phyloP scores from a whole-genome alignment of 1,140 invertebrate genomes.

The Sinonovacula constricta region DNA sequence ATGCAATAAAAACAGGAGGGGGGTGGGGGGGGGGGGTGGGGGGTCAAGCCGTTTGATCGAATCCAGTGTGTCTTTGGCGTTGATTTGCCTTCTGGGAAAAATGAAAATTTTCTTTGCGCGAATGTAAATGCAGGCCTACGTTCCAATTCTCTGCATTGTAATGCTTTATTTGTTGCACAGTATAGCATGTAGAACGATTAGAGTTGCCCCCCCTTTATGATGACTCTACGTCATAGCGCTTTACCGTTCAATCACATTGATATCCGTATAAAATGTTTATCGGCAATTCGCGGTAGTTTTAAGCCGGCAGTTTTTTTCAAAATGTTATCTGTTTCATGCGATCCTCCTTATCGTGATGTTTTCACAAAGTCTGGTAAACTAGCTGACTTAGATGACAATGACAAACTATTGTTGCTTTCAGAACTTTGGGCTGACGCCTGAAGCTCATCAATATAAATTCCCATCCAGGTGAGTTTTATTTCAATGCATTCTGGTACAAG shows the following conservation, averaged over 20 bases:
- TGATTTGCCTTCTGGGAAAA: background rate
- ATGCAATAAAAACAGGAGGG: too few species aligned
- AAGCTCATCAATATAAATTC: constrained; percentile 20
- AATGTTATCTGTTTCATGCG: constrained; percentile 6
- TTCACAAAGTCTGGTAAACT: constrained; percentile 21
- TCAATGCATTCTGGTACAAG: background rate
- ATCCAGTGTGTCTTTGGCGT: background rate
- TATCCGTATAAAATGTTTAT: background rate
- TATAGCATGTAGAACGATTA: background rate
- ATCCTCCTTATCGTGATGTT: constrained; percentile 23
- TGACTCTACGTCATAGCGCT: background rate
- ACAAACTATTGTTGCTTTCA: constrained; percentile 20
- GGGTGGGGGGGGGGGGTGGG: too few species aligned
- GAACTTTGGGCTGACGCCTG: constrained; percentile 9
- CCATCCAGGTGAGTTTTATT: background rate
- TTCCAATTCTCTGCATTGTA: background rate
- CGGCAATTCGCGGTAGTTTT: too few species aligned
- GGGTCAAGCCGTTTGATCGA: background rate
- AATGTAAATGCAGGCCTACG: background rate
- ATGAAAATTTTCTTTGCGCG: constrained; percentile 1
- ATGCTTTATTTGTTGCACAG: background rate
- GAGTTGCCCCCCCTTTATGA: background rate
- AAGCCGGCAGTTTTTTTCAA: background rate
- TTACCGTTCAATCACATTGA: background rate
- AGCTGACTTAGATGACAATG: constrained; percentile 17